Evolutionary conservation across 2,888 invertebrate genomes (phyloP).

Genomic region (Vandiemenella viatica): DNA sequence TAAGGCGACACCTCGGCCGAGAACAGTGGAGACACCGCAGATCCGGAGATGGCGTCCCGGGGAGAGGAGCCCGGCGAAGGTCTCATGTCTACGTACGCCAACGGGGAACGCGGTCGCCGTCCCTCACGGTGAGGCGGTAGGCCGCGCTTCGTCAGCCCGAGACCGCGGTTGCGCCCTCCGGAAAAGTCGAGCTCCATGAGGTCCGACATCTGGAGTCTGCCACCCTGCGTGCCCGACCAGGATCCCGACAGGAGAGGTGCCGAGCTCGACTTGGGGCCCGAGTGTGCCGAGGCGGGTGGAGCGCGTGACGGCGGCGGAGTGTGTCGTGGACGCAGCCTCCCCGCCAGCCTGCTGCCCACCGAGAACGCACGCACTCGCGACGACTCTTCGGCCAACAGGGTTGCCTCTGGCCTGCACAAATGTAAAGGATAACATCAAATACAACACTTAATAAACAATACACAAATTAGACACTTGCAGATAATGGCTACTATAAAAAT

Average conservation of each 20-base stretch:
- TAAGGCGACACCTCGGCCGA: conserved; percentile 24
- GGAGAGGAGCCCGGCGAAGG: conserved; percentile 18
- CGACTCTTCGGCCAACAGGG: conserved; percentile 14
- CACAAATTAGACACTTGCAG: neutral
- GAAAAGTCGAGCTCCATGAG: conserved; percentile 71
- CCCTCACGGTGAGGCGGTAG: conserved; percentile 5
- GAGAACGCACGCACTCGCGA: conserved; percentile 59
- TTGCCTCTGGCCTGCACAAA: conserved; percentile 17
- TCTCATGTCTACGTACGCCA: conserved; percentile 30
- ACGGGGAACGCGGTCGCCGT: neutral
- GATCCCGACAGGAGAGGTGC: conserved; percentile 47
- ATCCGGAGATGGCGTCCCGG: too few relatives aligned
- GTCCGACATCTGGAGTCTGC: conserved; percentile 44
- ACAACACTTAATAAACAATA: conserved; percentile 5
- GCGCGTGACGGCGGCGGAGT: conserved; percentile 20
- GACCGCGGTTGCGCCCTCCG: too few relatives aligned
- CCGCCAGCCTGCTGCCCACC: conserved; percentile 43
- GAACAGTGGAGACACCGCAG: neutral
- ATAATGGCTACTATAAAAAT: neutral
- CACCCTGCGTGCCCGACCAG: conserved; percentile 20
- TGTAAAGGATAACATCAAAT: conserved; percentile 8
- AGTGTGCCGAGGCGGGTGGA: conserved; percentile 18
- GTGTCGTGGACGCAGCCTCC: conserved; percentile 11
- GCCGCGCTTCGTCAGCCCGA: too few relatives aligned
- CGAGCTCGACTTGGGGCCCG: conserved; percentile 31